Evolutionary conservation across 1,140 invertebrate genomes (phyloP).

Genomic region (Caenorhabditis elegans): WBcel235 BX284602.5:7273501-7274000

Average conservation of each 20-base stretch:
- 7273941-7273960: conserved; percentile 5
- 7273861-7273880: no score
- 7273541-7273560: no score
- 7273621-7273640: not conserved
- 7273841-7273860: no score
- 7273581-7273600: no score
- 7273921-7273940: no score
- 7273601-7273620: not conserved
- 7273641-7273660: not conserved
- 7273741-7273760: conserved; percentile 5
- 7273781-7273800: not conserved
- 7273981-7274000: not conserved
- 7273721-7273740: not conserved
- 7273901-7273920: not conserved
- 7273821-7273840: no score
- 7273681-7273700: not conserved
- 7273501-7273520: no score
- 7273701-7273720: not conserved
- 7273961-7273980: not conserved
- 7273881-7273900: no score
- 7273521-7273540: not conserved
- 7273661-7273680: no score
- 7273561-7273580: no score
- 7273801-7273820: no score
- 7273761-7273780: not conserved